Base-by-base conservation (phyloP, 2,888 invertebrate species). In the Platycheirus rosarum region DNA sequence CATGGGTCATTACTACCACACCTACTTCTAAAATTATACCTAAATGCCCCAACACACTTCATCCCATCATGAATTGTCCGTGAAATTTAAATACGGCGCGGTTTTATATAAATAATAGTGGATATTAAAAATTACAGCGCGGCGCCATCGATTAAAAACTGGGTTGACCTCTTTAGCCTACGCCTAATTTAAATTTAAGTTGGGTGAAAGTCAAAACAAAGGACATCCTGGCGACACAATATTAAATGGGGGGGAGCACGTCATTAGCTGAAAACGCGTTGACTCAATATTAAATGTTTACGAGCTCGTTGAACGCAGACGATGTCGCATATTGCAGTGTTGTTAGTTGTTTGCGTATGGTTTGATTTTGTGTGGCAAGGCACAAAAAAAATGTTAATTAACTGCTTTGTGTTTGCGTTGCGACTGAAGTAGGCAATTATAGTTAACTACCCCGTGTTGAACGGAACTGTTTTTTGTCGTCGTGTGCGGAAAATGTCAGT, bases 351-450 rank as follows among this genome's bases (percentile, higher is more conserved):
- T n/a, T 20, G n/a, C 23, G 2, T 48, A 13, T 8, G 13, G 5
- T 32, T 46, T 20, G 18, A 46, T 11, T 46, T 20, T n/a, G 0
- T 8, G 3, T 32, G 29, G 29, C 20, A 20, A 7, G 7, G n/a
- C n/a, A n/a, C n/a, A 42, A 46, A 26, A 48, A 23, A 48, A 48
- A 48, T 23, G 13, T 23, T 48, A 48, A 48, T 48, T 48, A 48
- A 48, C 48, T 26, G 20, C 23, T 13, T 48, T 46, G 46, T 23
- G 13, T 20, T 9, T 6, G n/a, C n/a, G n/a, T 46, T 23, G 0
- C 20, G 23, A 48, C 13, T 23, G 23, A 48, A 48, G 18, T 20
- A 20, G n/a, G 20, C 6, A 46, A 46, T 46, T 7, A 46, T n/a
- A 20, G 18, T 46, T 20, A 20, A 46, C 20, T n/a, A 11, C n/a